Evolutionary conservation across 2,797 vertebrate genomes (phyloP).

Genomic region (Muscicapa comitata): DNA sequence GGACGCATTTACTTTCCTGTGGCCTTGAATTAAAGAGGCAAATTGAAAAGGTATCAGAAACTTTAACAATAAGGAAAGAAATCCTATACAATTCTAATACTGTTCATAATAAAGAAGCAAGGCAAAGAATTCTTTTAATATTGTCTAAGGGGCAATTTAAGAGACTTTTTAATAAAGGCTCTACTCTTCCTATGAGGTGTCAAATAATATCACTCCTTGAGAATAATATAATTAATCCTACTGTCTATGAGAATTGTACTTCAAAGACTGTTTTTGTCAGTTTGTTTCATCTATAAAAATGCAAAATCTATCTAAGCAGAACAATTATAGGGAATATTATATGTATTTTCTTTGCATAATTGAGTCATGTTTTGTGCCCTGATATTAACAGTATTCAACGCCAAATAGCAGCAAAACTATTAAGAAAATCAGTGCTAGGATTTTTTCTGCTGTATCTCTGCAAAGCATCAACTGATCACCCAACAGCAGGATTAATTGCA

Average conservation of each 20-base stretch:
- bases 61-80: background rate
- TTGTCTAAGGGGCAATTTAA: background rate
- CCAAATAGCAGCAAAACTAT: background rate
- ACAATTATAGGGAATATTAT: background rate
- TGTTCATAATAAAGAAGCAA: background rate
- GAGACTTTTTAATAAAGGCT: background rate
- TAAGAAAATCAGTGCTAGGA: background rate
- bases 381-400: background rate
- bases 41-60: background rate
- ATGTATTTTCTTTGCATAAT: background rate
- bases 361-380: background rate
- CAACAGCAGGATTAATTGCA: background rate
- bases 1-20: background rate
- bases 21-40: background rate
- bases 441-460: background rate
- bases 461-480: background rate
- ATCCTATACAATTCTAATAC: background rate
- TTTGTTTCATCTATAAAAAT: background rate
- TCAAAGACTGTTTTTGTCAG: background rate
- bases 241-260: background rate
- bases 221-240: background rate
- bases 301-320: background rate
- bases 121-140: background rate
- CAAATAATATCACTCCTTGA: background rate
- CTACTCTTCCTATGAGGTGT: background rate